Base-by-base conservation (phyloP, 2,797 vertebrate genomes). In the Dendrocincla fuliginosa region DNA sequence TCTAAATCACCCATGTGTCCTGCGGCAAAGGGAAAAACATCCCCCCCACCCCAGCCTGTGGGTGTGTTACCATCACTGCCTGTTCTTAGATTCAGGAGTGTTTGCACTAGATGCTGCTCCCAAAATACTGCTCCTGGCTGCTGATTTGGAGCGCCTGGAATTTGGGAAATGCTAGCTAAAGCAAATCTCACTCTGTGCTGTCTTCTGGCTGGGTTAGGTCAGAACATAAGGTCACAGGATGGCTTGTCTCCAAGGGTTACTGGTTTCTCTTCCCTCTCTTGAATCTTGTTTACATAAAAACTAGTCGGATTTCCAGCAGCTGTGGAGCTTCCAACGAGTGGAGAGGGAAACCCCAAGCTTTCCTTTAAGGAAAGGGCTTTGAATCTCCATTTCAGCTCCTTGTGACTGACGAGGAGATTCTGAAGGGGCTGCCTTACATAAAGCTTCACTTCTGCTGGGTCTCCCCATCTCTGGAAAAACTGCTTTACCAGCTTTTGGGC, bases 221-320 rank as follows among this genome's bases (percentile, higher is more conserved):
- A 32, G 90, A 94, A 90, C 95, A 92, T 30, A 94, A 90, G 92
- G 94, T 94, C 92, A 71, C n/a, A 39, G 80, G 32, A 53, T 87
- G 87, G 90, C 82, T 69, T 50, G n/a, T 75, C 80, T 91, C 89
- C 90, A 84, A 46, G 85, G 77, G 16, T 67, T 88, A 46, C 94
- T 97, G 90, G 92, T 92, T 79, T 50, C 53, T 42, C 33, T 96
- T 60, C 53, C 55, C 47, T 85, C 89, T 52, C 57, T 80, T 92
- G n/a, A 76, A 11, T 60, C 81, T 56, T 90, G 89, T 95, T 95
- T 87, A 75, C 67, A 39, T 53, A 57, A 81, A 67, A 89, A 44
- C 71, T 49, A 12, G 75, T 83, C 50, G 68, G 77, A 64, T 90
- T 78, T 93, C 77, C 91, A 63, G 9, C 79, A 70, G 85, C 52